phyloP scores from a whole-genome alignment of 2,888 invertebrate genomes.

The Eupithecia dodoneata region DNA sequence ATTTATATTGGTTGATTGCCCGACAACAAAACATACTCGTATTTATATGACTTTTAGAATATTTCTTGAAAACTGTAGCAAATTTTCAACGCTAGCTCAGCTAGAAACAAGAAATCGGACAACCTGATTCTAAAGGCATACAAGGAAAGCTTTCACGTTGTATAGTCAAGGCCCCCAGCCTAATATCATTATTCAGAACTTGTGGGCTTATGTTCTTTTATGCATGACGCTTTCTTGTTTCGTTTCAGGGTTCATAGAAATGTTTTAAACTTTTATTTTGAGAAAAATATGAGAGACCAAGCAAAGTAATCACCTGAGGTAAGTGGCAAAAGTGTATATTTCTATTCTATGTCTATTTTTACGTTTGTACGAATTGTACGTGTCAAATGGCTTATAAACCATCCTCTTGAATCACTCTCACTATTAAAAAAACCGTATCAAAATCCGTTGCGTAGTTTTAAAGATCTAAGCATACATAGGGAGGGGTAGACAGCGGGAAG shows the following conservation, averaged over 20 bases:
- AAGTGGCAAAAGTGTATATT: too few species aligned
- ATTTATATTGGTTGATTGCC: too few species aligned
- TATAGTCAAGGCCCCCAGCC: neutral
- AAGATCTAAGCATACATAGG: too few species aligned
- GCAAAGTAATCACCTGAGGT: neutral
- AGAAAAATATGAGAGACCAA: neutral
- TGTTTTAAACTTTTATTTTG: neutral
- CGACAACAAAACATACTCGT: too few species aligned
- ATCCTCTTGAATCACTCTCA: too few species aligned
- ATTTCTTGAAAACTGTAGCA: neutral
- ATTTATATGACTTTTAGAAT: too few species aligned
- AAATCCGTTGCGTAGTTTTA: too few species aligned
- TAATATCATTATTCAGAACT: slow-evolving; percentile 11
- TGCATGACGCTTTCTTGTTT: slow-evolving; percentile 19
- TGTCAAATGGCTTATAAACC: too few species aligned
- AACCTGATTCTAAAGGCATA: neutral
- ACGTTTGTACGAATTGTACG: too few species aligned
- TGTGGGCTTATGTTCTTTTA: slow-evolving; percentile 20
- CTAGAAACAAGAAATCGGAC: neutral
- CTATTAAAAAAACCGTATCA: too few species aligned
- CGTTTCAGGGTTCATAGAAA: neutral
- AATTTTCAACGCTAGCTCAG: neutral
- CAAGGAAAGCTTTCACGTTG: slow-evolving; percentile 9
- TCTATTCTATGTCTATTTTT: too few species aligned
- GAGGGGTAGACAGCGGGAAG: too few species aligned